Evolutionary conservation across 2,797 vertebrate species (phyloP).

Genomic region (Leucoraja ocellata): DNA sequence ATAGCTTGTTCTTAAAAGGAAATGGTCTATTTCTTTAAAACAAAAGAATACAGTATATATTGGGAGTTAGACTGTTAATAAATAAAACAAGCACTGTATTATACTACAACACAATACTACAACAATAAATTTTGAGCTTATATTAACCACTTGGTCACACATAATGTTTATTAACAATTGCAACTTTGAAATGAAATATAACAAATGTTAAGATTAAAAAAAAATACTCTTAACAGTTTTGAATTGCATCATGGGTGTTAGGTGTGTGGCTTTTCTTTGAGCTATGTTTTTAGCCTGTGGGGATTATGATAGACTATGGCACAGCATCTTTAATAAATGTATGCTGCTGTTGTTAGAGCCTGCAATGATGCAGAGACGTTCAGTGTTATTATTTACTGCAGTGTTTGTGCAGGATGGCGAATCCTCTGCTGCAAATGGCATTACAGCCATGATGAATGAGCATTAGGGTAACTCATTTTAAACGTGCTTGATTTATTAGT

Average conservation of each 20-base stretch:
- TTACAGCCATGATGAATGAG: conserved; percentile 98
- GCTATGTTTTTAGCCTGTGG: conserved; percentile 53
- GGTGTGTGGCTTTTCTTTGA: conserved; percentile 42
- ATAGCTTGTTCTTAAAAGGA: conserved; percentile 84
- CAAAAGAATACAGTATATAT: conserved; percentile 3
- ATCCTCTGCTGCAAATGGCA: conserved; percentile 93
- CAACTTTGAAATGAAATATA: neutral
- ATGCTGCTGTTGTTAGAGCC: conserved; percentile 79
- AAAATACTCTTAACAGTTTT: conserved; percentile 30
- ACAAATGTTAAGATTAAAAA: neutral
- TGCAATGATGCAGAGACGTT: conserved; percentile 78
- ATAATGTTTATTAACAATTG: neutral
- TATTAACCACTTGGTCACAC: neutral
- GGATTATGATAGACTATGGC: conserved; percentile 69
- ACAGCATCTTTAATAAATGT: conserved; percentile 86
- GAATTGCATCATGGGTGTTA: conserved; percentile 33
- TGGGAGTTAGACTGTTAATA: neutral
- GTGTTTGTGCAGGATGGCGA: conserved; percentile 85
- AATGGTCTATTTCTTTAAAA: conserved; percentile 39
- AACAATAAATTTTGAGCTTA: neutral
- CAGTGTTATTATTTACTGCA: conserved; percentile 99
- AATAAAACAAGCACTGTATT: neutral
- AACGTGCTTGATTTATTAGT: conserved; percentile 99
- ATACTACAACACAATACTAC: neutral
- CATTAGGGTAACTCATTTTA: conserved; percentile 99